Percentiles rank a stretch among this genome's conserved stretches.
These are phyloP conservation scores for Listrodromus nycthemerus DNA, from an alignment of 2,888 invertebrate species.

Conservation along the genomic window DNA sequence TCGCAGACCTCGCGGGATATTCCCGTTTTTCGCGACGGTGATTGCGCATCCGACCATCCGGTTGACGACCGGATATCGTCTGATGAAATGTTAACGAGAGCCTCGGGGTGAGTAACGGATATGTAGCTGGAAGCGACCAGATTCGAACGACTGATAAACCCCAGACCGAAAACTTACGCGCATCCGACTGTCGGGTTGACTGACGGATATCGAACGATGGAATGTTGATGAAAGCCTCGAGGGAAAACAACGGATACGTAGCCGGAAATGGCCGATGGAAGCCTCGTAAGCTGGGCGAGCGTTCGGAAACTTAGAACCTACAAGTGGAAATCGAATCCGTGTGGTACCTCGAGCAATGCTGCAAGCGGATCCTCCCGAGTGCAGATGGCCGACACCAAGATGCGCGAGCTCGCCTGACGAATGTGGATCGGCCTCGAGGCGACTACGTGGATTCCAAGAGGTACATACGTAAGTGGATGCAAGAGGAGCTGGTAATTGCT, in stretches of 20 bases:
- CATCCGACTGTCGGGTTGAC: neutral
- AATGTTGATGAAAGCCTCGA: neutral
- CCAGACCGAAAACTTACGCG: neutral
- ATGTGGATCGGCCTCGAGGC: neutral
- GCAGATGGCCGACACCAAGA: neutral
- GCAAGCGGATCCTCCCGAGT: neutral
- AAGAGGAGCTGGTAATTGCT: constrained; percentile 62
- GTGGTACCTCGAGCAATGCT: constrained; percentile 16
- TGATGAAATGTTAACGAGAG: neutral
- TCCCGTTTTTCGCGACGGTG: constrained; percentile 1
- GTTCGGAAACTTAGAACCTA: neutral
- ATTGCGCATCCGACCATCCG: neutral
- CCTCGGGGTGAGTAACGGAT: neutral
- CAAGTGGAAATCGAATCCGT: constrained; percentile 29
- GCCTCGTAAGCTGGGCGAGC: neutral
- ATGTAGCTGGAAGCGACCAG: neutral
- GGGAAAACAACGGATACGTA: neutral
- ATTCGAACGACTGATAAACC: no score
- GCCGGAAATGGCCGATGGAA: neutral
- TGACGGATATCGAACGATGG: constrained; percentile 8
- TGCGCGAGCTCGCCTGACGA: no score
- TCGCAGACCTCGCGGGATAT: neutral
- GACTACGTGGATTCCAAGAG: constrained; percentile 21
- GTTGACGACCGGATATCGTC: neutral
- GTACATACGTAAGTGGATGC: constrained; percentile 54